Percentiles rank a stretch among this genome's conserved stretches.
These are phyloP conservation scores for Danio tinwini DNA, from an alignment of 2,797 vertebrate genomes.

Conservation along the genomic window DNA sequence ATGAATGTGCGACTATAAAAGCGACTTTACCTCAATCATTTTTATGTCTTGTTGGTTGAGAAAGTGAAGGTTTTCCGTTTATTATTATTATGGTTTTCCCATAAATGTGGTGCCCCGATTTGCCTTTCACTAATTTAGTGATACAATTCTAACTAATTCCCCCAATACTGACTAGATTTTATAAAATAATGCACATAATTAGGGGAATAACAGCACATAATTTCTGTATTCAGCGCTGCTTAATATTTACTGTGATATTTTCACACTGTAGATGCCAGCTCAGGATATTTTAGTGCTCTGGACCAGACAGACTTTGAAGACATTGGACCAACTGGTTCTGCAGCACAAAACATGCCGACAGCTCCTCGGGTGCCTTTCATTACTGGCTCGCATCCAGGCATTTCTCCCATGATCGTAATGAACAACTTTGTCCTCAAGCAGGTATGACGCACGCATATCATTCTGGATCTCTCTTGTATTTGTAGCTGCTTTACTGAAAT, in stretches of 20 bases:
- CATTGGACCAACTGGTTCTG: slow-evolving; percentile 68
- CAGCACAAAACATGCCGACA: slow-evolving; percentile 69
- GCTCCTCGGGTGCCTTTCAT: slow-evolving; percentile 72
- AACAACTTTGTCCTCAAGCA: slow-evolving; percentile 90
- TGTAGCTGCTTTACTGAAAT: not conserved
- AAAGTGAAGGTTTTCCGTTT: no score
- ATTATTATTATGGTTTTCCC: not conserved
- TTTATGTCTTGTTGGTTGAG: not conserved
- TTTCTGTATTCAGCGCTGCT: not conserved
- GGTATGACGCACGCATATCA: slow-evolving; percentile 71
- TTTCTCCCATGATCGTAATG: slow-evolving; percentile 90
- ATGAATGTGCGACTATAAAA: no score
- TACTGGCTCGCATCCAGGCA: slow-evolving; percentile 74
- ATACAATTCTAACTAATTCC: not conserved
- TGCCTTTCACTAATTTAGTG: not conserved
- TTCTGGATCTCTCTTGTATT: not conserved
- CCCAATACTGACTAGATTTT: not conserved
- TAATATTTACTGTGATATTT: no score
- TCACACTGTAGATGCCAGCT: slow-evolving; percentile 84
- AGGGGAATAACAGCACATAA: slow-evolving; percentile 3
- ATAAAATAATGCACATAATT: not conserved
- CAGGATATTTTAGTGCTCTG: slow-evolving; percentile 85
- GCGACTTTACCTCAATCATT: no score
- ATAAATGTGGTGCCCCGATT: not conserved
- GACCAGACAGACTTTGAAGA: slow-evolving; percentile 88